These are phyloP conservation scores for Albula glossodonta DNA, from an alignment of 2,113 vertebrate genomes.

Conservation along the genomic window DNA sequence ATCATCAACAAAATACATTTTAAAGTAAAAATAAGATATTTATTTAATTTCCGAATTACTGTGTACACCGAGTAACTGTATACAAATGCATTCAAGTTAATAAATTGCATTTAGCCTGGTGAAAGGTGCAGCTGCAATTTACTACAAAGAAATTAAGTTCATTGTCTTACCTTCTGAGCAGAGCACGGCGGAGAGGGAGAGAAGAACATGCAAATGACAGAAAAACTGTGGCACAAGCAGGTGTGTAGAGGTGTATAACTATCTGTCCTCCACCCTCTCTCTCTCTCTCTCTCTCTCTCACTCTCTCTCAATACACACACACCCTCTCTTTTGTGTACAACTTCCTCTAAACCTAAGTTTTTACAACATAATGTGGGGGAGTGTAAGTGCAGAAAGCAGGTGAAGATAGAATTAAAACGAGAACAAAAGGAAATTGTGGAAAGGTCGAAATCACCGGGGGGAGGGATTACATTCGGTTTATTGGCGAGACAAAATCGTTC, in stretches of 20 bases:
- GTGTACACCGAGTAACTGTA: too few relatives aligned
- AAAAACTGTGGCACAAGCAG: constrained; percentile 11
- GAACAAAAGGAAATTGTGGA: not conserved
- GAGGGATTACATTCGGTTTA: not conserved
- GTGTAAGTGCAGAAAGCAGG: not conserved
- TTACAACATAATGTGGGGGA: too few relatives aligned
- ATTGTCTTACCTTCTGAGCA: not conserved
- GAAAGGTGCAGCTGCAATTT: too few relatives aligned
- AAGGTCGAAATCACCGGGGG: not conserved
- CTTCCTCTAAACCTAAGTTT: constrained; percentile 5
- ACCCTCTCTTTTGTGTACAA: not conserved
- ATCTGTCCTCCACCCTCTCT: not conserved
- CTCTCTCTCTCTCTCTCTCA: constrained; percentile 5
- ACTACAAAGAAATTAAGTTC: not conserved
- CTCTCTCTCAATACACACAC: constrained; percentile 2
- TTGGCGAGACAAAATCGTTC: too few relatives aligned
- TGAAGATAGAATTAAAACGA: not conserved
- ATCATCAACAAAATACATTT: too few relatives aligned
- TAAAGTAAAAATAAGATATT: too few relatives aligned
- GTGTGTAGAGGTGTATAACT: constrained; percentile 8
- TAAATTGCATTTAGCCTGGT: too few relatives aligned
- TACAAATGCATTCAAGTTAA: too few relatives aligned
- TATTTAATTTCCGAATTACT: too few relatives aligned
- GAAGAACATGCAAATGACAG: not conserved
- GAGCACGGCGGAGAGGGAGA: not conserved